Evolutionary conservation across 1,140 invertebrate species (phyloP).

Genomic region (Euwallacea fornicatus): DNA sequence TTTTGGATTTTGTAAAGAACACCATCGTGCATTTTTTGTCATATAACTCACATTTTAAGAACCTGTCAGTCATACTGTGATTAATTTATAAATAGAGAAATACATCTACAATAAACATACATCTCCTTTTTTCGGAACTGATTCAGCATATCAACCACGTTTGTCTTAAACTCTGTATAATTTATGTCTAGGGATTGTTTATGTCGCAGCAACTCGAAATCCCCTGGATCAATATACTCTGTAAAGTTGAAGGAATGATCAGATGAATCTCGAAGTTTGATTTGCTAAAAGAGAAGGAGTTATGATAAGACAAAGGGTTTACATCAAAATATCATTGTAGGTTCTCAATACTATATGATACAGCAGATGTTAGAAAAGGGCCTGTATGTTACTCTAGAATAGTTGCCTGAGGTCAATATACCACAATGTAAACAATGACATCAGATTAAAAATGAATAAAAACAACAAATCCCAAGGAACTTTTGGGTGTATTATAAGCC

Average conservation of each 20-base stretch:
- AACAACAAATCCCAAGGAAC: no score
- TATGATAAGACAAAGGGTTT: no score
- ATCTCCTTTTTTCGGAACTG: constrained; percentile 39
- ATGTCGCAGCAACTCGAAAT: constrained; percentile 35
- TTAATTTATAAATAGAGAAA: neutral
- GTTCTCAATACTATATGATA: no score
- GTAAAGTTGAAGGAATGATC: constrained; percentile 38
- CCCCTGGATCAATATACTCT: constrained; percentile 31
- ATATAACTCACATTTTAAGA: constrained; percentile 35
- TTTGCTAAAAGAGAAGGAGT: constrained; percentile 29
- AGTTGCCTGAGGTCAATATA: no score
- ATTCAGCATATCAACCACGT: constrained; percentile 39
- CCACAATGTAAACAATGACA: no score
- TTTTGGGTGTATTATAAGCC: no score
- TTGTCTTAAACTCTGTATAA: constrained; percentile 40
- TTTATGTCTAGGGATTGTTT: constrained; percentile 40
- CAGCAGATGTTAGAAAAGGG: neutral
- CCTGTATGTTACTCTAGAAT: no score
- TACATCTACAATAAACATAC: constrained; percentile 15
- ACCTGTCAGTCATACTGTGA: constrained; percentile 13
- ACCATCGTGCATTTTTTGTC: constrained; percentile 35
- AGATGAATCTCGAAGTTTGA: constrained; percentile 37
- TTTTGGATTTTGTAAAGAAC: constrained; percentile 41
- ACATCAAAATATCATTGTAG: constrained; percentile 8
- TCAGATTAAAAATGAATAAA: no score